phyloP scores from a whole-genome alignment of 2,797 vertebrate species.

The Acestrorhynchus altus region DNA sequence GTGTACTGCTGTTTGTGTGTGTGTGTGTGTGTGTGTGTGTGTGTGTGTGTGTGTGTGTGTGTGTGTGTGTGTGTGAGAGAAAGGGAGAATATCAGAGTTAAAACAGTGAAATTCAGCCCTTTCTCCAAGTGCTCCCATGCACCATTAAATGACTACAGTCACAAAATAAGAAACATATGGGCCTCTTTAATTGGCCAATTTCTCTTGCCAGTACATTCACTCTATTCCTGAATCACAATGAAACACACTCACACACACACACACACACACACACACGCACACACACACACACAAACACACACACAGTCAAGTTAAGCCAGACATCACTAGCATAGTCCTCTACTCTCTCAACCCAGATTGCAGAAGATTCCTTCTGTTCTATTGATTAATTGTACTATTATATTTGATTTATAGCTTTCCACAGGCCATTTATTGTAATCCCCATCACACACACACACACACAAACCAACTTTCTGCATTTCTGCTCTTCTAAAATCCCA shows the following conservation, averaged over 20 bases:
- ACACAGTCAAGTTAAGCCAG: constrained; percentile 49
- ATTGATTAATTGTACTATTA: constrained; percentile 81
- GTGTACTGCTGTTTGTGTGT: not conserved
- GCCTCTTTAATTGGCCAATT: constrained; percentile 82
- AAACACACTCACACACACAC: constrained; percentile 61
- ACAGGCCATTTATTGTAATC: constrained; percentile 58
- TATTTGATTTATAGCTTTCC: constrained; percentile 72
- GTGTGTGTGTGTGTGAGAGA: constrained; percentile 14
- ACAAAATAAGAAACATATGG: constrained; percentile 83
- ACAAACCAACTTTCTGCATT: constrained; percentile 10
- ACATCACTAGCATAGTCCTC: constrained; percentile 63
- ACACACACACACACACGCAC: constrained; percentile 62
- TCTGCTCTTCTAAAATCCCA: constrained; percentile 23
- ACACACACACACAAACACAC: constrained; percentile 62
- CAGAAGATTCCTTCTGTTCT: constrained; percentile 77
- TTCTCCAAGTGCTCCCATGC: constrained; percentile 69
- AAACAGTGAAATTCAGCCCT: constrained; percentile 57
- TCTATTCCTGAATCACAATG: constrained; percentile 66
- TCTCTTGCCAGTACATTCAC: constrained; percentile 76
- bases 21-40: constrained; percentile 12
- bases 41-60: constrained; percentile 27
- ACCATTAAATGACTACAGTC: constrained; percentile 80
- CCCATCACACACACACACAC: constrained; percentile 1
- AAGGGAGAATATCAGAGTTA: constrained; percentile 38
- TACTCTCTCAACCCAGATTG: constrained; percentile 69